Evolutionary conservation across 2,113 vertebrate genomes (phyloP), one percentile per base, ranked within the genome.

Genomic region (Choloepus hoffmanni): DNA sequence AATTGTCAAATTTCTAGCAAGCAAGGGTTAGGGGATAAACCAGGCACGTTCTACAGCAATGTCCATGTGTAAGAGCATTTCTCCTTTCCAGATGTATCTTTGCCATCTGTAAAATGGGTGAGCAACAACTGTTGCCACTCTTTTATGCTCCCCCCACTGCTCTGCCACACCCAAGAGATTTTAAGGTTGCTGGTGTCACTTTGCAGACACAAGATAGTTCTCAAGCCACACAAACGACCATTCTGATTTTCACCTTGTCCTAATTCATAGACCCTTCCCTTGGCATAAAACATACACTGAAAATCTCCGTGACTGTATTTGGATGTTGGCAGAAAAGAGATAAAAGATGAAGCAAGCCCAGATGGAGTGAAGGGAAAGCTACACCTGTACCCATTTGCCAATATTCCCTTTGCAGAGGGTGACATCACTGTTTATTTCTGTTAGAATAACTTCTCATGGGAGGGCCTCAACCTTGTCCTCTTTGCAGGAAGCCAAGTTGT

Each of bases 361-460:
- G 48, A n/a, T 6, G 45, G 48, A 87, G 24, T 48, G 21, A 92
- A 24, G 58, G 63, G 67, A 87, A 93, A 63, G 58, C 50, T 88
- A 90, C 43, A 96, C 95, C 88, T 94, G 85, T 74, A 90, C 73
- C 33, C 94, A 60, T 91, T 95, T 92, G 85, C 63, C 48, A 82
- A 82, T 96, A 96, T 95, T 97, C 89, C 92, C 96, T 90, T 68
- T 95, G 77, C 95, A 96, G 90, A 96, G 58, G 33, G 50, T 97
- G 96, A 96, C 93, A 95, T 97, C 95, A 97, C 70, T 96, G 91
- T 97, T 97, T 97, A 97, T 96, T 97, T 96, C 94, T 95, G 89
- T 95, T 90, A 91, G 72, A 96, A 93, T 84, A 89, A 89, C 70
- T 92, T 96, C 96, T 96, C 94, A 55, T 60, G 83, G 91, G 93